Base-by-base conservation (phyloP, 1,140 invertebrate genomes). In the Streblospio benedicti region DNA sequence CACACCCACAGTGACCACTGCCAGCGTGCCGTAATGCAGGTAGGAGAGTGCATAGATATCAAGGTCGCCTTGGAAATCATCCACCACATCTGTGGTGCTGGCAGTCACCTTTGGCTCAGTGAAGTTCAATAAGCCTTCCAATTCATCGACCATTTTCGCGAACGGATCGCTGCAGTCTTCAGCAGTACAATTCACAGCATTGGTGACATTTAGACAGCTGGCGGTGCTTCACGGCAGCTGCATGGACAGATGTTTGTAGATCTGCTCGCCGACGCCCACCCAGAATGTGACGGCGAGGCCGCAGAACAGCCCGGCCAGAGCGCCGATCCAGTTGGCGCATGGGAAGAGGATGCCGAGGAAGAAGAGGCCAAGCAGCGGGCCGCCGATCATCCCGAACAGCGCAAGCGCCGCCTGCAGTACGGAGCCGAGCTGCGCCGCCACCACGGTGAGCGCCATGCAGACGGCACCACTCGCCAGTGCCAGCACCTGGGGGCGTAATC, bases 341-440 rank as follows among this genome's bases (percentile, higher is more conserved):
- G 90, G 89, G 81, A 64, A 47, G 68, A 90, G 90, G 83, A 93
- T 91, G 50, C 91, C 91, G 25, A 93, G 72, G 0, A 87, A 86
- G 62, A 80, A 79, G 23, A 79, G 27, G 0, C 74, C 75, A 2
- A 79, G 67, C 14, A 76, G 51, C 5, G 76, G 76, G 30, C 75
- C 76, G 28, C 70, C 73, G 20, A 80, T 71, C 64, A 79, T 77
- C 0, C 79, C 78, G 61, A 77, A 75, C 41, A 80, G 68, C 4
- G 72, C 76, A 32, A 79, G 61, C 0, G 78, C 76, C 9, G 87
- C 88, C 78, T 93, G 86, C 32, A 91, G 76, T 6, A 92, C 71
- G 2, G 86, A 85, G 1, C 86, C 87, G 30, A 91, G 76, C 31
- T 82, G 76, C 62, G 88, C 83, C 3, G 85, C 85, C n/a, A 88